Evolutionary conservation across 2,888 invertebrate genomes (phyloP), one percentile per base, ranked within the genome.

Genomic region (Cephus spinipes): DNA sequence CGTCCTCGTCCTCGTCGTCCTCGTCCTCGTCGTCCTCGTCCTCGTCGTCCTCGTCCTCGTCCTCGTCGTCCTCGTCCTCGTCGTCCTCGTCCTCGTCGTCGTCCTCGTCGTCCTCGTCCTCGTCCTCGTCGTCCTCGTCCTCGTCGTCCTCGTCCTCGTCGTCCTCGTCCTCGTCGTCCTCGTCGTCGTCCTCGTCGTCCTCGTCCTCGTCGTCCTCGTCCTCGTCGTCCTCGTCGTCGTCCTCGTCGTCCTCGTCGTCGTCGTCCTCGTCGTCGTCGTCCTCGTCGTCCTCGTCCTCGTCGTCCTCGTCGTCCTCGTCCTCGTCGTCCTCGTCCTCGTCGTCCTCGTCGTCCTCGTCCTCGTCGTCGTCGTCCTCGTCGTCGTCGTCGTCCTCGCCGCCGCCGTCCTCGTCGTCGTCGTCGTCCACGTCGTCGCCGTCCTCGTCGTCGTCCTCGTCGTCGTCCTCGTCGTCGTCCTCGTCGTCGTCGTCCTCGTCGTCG

Each of bases 1-100:
- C n/a, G n/a, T n/a, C n/a, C n/a, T n/a, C 36, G 79, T 80, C 77
- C 69, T 74, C 74, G 71, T 76, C 71, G 76, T 73, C 32, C 75
- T 55, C 73, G 73, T 12, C 68, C 69, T 68, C 79, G 74, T 34
- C 35, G 68, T 71, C 74, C 71, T 79, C 15, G 30, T 73, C 69
- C 74, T 80, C 69, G 55, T 32, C 9, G 76, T 35, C 73, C 73
- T 76, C 73, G 69, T 77, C 71, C 35, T 32, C 31, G 15, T 75
- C 32, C n/a, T 68, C 68, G 12, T 68, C 68, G 68, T 68, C 68
- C 12, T 68, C 68, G 68, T 68, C 68, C n/a, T n/a, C n/a, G n/a
- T n/a, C n/a, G n/a, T n/a, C n/a, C n/a, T n/a, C n/a, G n/a, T n/a
- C n/a, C n/a, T n/a, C n/a, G n/a, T n/a, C n/a, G n/a, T n/a, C n/a